These are phyloP conservation scores for Heteromormyrus szaboi DNA, from an alignment of 2,797 vertebrate species.

Conservation along the genomic window DNA sequence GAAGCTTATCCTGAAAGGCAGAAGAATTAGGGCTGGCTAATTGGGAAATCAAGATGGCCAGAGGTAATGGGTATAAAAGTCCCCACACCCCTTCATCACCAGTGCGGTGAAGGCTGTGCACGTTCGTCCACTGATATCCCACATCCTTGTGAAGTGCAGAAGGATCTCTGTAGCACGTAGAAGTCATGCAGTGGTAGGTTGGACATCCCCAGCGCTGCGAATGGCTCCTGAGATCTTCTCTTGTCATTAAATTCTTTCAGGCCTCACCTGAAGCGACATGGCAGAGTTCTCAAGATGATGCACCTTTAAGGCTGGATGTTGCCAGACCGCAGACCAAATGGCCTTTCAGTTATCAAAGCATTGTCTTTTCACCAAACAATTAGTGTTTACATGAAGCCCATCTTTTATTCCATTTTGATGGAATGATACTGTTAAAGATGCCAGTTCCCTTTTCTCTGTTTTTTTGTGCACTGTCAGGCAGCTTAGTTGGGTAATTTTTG, in stretches of 20 bases:
- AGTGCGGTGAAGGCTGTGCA: background rate
- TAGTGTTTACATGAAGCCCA: background rate
- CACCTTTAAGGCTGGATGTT: background rate
- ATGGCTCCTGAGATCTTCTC: background rate
- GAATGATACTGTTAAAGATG: background rate
- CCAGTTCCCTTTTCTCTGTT: background rate
- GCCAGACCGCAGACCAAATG: background rate
- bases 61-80: background rate
- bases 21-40: background rate
- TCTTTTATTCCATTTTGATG: background rate
- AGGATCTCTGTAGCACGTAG: background rate
- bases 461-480: background rate
- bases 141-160: background rate
- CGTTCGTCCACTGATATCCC: background rate
- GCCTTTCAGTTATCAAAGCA: background rate
- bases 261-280: conserved; percentile 46
- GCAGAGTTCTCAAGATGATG: background rate
- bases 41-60: background rate
- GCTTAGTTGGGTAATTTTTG: background rate
- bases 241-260: conserved; percentile 27
- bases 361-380: background rate
- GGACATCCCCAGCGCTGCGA: background rate
- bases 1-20: background rate
- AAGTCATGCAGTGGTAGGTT: background rate
- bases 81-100: background rate